phyloP scores from a whole-genome alignment of 2,113 vertebrate genomes.

The Axis porcinus region DNA sequence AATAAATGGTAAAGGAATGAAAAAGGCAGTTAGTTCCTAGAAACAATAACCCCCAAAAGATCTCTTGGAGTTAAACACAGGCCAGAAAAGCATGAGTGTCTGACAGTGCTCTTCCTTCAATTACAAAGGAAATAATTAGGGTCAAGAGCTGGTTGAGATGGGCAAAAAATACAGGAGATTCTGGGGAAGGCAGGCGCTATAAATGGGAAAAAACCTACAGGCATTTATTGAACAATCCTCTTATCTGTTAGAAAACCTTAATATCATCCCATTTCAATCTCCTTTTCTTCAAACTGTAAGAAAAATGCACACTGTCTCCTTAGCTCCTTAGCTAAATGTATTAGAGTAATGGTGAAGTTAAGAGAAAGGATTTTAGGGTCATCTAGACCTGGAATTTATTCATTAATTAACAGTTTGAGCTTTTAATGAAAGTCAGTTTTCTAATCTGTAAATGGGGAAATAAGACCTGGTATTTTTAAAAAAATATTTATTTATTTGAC shows the following conservation, averaged over 20 bases:
- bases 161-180: background rate
- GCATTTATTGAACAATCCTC: background rate
- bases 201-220: background rate
- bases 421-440: background rate
- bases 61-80: background rate
- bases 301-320: background rate
- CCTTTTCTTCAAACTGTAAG: slow-evolving; percentile 1
- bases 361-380: background rate
- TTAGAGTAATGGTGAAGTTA: background rate
- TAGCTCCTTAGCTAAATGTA: background rate
- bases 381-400: background rate
- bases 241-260: background rate
- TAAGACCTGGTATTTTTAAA: background rate
- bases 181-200: background rate
- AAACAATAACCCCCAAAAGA: background rate
- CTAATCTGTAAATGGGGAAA: background rate
- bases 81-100: background rate
- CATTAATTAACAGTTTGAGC: background rate
- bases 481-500: background rate
- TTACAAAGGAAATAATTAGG: background rate
- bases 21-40: background rate
- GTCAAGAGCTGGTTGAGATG: background rate
- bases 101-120: background rate
- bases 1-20: background rate
- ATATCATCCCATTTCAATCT: background rate